These are phyloP conservation scores for Leptodactylus fallax DNA, from an alignment of 2,797 vertebrate species.

Conservation along the genomic window DNA sequence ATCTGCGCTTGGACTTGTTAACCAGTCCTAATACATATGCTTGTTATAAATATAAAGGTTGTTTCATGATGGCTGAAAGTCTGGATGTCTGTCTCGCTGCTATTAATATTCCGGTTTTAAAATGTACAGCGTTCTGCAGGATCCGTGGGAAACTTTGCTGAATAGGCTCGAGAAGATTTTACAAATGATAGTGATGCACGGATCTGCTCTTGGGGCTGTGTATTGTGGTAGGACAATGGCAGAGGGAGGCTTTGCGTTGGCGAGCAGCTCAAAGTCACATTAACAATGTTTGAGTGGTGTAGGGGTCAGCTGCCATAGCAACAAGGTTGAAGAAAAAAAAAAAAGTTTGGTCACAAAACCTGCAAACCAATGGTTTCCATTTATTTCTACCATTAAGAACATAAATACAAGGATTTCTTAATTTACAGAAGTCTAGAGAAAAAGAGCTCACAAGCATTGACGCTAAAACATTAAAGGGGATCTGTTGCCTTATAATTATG, in stretches of 20 bases:
- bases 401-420: background rate
- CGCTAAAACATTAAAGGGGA: background rate
- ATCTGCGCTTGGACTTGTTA: slow-evolving; percentile 17
- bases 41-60: slow-evolving; percentile 1
- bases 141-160: slow-evolving; percentile 24
- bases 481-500: background rate
- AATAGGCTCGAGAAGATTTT: slow-evolving; percentile 2
- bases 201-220: slow-evolving; percentile 8
- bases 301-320: slow-evolving; percentile 2
- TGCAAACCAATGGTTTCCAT: background rate
- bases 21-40: slow-evolving; percentile 3
- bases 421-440: background rate
- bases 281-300: background rate
- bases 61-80: background rate
- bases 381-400: background rate
- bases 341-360: background rate
- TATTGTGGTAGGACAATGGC: slow-evolving; percentile 17
- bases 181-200: slow-evolving; percentile 10
- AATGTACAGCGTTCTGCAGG: background rate
- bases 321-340: background rate
- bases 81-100: background rate
- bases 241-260: background rate
- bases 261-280: slow-evolving; percentile 7
- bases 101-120: background rate
- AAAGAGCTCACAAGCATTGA: background rate